Evolutionary conservation across 2,797 vertebrate genomes (phyloP).

Genomic region (Cryptoblepharus egeriae): DNA sequence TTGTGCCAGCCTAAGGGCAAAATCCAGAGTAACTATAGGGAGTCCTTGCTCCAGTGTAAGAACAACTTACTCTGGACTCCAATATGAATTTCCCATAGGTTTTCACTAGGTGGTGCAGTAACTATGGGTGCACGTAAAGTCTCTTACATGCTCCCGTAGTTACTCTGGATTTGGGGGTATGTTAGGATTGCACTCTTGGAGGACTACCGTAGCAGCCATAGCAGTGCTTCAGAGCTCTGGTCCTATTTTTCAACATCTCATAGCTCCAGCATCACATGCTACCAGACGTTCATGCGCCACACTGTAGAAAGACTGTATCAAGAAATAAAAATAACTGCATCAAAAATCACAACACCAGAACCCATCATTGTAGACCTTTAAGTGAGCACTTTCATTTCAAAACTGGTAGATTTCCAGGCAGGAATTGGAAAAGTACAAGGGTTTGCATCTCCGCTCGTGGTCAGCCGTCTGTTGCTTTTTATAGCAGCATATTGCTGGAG

Average conservation of each 20-base stretch:
- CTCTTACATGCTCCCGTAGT: too few relatives aligned
- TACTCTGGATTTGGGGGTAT: too few relatives aligned
- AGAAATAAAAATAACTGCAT: too few relatives aligned
- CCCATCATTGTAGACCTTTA: neutral
- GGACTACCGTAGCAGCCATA: neutral
- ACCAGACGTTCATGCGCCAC: neutral
- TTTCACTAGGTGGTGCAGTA: too few relatives aligned
- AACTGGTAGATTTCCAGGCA: constrained; percentile 13
- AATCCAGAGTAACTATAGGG: too few relatives aligned
- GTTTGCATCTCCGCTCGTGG: neutral
- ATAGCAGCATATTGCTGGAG: constrained; percentile 15
- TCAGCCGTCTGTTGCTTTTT: constrained; percentile 16
- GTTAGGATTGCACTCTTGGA: too few relatives aligned
- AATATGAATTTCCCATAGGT: too few relatives aligned
- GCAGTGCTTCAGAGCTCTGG: neutral
- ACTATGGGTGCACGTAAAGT: too few relatives aligned
- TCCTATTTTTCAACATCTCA: neutral
- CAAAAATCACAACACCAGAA: neutral
- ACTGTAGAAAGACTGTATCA: neutral
- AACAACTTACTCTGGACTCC: too few relatives aligned
- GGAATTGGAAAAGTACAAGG: constrained; percentile 9
- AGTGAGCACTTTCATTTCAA: constrained; percentile 20
- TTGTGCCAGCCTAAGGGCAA: too few relatives aligned
- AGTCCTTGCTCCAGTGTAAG: too few relatives aligned
- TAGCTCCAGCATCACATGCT: neutral